These are phyloP conservation scores for Ditula angustiorana DNA, from an alignment of 2,888 invertebrate species.

Conservation along the genomic window DNA sequence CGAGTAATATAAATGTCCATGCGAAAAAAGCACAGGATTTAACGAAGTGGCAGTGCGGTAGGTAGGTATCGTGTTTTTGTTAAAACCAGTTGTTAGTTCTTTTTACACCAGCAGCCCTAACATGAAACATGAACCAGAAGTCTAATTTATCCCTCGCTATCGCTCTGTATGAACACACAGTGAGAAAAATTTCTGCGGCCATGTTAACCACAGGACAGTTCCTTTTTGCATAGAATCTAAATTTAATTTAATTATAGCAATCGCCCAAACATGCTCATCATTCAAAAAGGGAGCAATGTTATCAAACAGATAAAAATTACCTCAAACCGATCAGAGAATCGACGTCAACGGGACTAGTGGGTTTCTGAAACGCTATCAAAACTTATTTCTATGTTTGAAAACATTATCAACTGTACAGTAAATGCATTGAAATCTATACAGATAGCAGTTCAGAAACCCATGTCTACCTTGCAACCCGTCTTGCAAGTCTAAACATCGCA, in stretches of 20 bases:
- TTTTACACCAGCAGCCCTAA: background rate
- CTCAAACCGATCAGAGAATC: constrained; percentile 33
- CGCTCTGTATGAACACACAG: no score
- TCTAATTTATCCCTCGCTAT: no score
- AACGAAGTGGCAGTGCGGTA: no score
- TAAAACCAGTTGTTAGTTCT: no score
- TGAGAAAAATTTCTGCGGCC: no score
- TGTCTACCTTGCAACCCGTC: constrained; percentile 40
- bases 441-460: constrained; percentile 58
- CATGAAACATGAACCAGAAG: no score
- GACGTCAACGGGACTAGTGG: constrained; percentile 37
- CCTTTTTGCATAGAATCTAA: background rate
- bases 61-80: no score
- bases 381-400: constrained; percentile 48
- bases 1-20: no score
- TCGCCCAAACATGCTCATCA: background rate
- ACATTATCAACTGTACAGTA: constrained; percentile 48
- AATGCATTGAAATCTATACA: constrained; percentile 42
- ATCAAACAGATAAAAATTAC: background rate
- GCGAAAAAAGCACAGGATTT: background rate
- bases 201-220: no score
- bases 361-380: constrained; percentile 56
- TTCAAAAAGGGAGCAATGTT: background rate
- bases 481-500: constrained; percentile 46
- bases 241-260: background rate